These are phyloP conservation scores for Phaenicophaeus curvirostris DNA, from an alignment of 2,797 vertebrate genomes.

Conservation along the genomic window DNA sequence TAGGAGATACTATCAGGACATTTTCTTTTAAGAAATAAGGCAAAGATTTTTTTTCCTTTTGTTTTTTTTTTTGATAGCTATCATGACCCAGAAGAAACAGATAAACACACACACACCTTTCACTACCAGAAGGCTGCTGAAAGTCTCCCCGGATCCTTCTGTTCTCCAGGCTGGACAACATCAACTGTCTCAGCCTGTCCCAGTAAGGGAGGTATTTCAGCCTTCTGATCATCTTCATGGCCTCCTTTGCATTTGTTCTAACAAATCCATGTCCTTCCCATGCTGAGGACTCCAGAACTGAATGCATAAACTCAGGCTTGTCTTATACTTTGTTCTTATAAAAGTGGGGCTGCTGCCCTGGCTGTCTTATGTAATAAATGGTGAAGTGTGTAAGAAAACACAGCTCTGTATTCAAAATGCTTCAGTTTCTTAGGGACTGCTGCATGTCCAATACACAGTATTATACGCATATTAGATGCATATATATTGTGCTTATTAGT, in stretches of 20 bases:
- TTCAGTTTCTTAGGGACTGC: not conserved
- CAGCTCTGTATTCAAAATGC: not conserved
- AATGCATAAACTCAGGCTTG: not conserved
- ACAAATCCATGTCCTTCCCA: no score
- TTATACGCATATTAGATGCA: not conserved
- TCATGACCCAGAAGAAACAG: not conserved
- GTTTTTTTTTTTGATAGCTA: not conserved
- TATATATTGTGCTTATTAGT: not conserved
- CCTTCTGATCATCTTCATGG: no score
- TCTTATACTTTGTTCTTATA: not conserved
- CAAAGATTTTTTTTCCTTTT: not conserved
- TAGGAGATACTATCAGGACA: not conserved
- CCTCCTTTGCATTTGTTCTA: no score
- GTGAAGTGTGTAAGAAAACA: not conserved
- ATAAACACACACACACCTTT: not conserved
- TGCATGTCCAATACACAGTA: not conserved
- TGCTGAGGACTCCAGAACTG: no score
- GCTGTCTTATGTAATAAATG: not conserved
- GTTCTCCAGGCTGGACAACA: no score
- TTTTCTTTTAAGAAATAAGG: not conserved
- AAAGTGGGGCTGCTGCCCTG: not conserved
- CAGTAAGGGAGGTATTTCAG: no score
- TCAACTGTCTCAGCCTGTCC: no score
- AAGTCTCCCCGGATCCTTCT: no score
- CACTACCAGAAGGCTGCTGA: no score